These are phyloP conservation scores for Anabas testudineus DNA, from an alignment of 2,797 vertebrate species.

Conservation along the genomic window DNA sequence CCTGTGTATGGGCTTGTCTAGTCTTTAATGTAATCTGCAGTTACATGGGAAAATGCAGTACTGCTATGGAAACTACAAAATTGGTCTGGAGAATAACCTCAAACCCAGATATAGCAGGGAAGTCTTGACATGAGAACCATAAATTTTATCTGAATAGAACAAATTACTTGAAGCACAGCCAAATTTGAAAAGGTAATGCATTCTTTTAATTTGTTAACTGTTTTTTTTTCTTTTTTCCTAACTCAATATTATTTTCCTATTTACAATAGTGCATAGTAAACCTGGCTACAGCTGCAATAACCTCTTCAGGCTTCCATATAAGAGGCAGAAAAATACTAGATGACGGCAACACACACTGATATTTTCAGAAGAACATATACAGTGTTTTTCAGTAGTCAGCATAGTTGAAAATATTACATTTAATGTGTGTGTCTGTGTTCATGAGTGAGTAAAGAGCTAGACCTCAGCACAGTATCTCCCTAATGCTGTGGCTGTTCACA, in stretches of 20 bases:
- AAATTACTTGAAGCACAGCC: background rate
- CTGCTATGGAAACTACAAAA: slow-evolving; percentile 16
- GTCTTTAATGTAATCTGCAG: slow-evolving; percentile 9
- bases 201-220: no score
- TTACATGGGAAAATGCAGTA: slow-evolving; percentile 9
- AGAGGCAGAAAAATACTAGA: background rate
- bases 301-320: background rate
- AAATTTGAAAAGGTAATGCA: background rate
- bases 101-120: background rate
- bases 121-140: background rate
- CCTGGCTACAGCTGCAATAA: background rate
- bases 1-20: background rate
- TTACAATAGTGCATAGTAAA: background rate
- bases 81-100: slow-evolving; percentile 15
- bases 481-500: slow-evolving; percentile 53
- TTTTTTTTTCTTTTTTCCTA: no score
- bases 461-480: slow-evolving; percentile 47
- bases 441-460: slow-evolving; percentile 16
- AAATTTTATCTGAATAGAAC: background rate
- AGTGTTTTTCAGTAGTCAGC: background rate
- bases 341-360: background rate
- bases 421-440: slow-evolving; percentile 16
- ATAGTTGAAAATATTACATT: background rate
- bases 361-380: background rate
- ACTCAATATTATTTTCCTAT: slow-evolving; percentile 6